Evolutionary conservation across 2,113 vertebrate genomes (phyloP), one percentile per base, ranked within the genome.

Genomic region (Himantopus leucocephalus): DNA sequence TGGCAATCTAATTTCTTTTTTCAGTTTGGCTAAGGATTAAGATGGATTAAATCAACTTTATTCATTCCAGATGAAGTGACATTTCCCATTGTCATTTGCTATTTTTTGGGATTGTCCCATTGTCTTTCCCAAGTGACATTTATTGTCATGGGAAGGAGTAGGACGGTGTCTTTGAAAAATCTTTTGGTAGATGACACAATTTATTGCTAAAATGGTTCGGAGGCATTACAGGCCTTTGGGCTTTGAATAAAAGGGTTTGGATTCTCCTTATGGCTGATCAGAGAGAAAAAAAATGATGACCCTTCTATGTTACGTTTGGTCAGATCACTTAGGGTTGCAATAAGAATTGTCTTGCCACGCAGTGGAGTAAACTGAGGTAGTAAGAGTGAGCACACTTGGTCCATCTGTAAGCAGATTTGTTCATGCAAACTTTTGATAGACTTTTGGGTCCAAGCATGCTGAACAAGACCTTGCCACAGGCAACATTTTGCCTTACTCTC

Each of bases 1-100:
- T 85, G 70, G 85, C 32, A 88, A 71, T 63, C 64, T 78, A 85
- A 93, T 90, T 87, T 63, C 2, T 75, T 91, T 92, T 91, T 87
- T 73, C 52, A 90, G 29, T 20, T 56, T 91, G 64, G 39, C 6
- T 85, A 37, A 85, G 45, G 35, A 77, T 91, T 91, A 91, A 86
- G 85, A 93, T 72, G 14, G 4, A 91, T 92, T 85, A 92, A 93
- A 88, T 88, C 64, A 96, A 87, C 32, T 73, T 78, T 50, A 17
- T 59, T 87, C 64, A 47, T 71, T 88, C 47, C 35, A 78, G 63
- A 88, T 59, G 41, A 85, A 87, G 66, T n/a, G 39, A 12, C 39
- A 39, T 39, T 39, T 39, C 39, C 39, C 39, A 39, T 39, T 39
- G 39, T 39, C 39, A 39, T 39, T 39, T 39, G 39, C 12, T 10